Conservation (phyloP, 2,113 vertebrate species). For the Emydura subglobosa region DNA sequence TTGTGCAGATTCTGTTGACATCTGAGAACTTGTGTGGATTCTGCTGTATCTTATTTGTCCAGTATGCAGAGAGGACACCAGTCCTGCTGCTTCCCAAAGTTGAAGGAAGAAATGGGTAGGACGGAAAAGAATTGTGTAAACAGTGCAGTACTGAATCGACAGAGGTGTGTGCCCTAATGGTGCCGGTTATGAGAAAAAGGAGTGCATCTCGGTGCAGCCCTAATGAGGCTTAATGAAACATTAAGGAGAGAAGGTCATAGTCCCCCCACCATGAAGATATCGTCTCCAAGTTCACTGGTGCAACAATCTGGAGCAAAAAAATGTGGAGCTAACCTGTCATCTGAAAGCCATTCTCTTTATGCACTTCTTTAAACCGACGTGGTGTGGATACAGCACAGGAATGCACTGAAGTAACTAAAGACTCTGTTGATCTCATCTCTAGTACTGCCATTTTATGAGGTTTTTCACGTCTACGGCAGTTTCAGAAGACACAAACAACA, state of each 20-base stretch:
- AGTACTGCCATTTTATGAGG: background rate
- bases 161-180: background rate
- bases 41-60: background rate
- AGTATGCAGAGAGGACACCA: background rate
- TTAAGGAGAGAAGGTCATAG: background rate
- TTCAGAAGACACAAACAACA: background rate
- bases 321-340: background rate
- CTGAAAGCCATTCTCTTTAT: background rate
- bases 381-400: accelerated
- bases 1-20: background rate
- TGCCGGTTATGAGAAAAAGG: background rate
- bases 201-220: background rate
- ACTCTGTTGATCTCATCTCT: background rate
- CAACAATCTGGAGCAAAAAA: accelerated
- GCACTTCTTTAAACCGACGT: background rate
- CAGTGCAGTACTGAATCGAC: accelerated
- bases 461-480: background rate
- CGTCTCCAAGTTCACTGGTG: background rate
- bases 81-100: background rate
- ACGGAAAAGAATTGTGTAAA: background rate
- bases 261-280: background rate
- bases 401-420: background rate
- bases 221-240: background rate
- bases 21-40: background rate
- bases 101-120: background rate